A percentile compares a stretch with the other conserved stretches of the same genome.
Conservation (phyloP, 2,888 invertebrate genomes). For the Sceliomorpha sp. region DNA sequence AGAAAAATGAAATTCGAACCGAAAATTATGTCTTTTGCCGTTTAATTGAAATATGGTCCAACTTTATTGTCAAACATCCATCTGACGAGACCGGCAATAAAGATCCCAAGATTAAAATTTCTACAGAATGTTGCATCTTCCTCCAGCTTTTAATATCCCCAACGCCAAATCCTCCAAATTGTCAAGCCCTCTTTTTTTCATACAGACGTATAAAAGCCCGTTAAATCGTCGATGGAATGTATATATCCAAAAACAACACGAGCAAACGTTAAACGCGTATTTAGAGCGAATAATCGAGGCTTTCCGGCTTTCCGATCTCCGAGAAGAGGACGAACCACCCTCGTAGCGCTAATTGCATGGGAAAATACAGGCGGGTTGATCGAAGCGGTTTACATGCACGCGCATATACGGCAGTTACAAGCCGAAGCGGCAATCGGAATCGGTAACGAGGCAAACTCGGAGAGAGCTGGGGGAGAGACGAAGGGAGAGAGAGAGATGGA, state of each 20-base stretch:
- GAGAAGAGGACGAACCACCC: constrained; percentile 30
- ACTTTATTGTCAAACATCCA: too few relatives aligned
- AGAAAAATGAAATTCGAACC: too few relatives aligned
- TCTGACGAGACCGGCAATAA: too few relatives aligned
- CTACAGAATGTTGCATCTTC: too few relatives aligned
- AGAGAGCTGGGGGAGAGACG: constrained; percentile 39
- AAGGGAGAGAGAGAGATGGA: constrained; percentile 29
- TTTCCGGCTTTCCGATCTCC: constrained; percentile 26
- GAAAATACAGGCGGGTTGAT: constrained; percentile 44
- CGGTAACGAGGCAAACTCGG: constrained; percentile 68
- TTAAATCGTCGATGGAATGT: too few relatives aligned
- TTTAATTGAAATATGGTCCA: too few relatives aligned
- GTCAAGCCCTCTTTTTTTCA: too few relatives aligned
- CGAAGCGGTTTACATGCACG: constrained; percentile 41
- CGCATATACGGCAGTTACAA: constrained; percentile 68
- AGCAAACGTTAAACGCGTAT: constrained; percentile 11
- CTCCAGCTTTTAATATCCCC: too few relatives aligned
- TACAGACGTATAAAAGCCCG: too few relatives aligned
- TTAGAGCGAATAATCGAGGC: constrained; percentile 17
- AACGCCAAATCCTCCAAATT: too few relatives aligned
- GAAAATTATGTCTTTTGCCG: too few relatives aligned
- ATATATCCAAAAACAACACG: constrained; percentile 17
- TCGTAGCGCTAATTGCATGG: constrained; percentile 49
- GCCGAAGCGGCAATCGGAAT: constrained; percentile 72
- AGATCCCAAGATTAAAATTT: too few relatives aligned